phyloP scores from a whole-genome alignment of 2,888 invertebrate genomes.

The Nebria brevicollis region DNA sequence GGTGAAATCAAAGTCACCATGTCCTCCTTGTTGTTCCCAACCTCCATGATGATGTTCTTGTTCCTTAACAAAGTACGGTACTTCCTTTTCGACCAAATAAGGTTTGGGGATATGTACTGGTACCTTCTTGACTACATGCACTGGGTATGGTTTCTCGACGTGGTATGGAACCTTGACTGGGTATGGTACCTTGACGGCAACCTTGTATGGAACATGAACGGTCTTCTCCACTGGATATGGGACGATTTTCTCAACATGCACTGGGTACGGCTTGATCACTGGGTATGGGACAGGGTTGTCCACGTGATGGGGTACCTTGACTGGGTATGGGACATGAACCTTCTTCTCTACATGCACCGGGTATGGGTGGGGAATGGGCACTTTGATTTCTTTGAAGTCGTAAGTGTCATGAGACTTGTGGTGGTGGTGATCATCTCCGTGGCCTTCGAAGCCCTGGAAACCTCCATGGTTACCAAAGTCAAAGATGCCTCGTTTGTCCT shows the following conservation, averaged over 20 bases:
- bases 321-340: slow-evolving; percentile 40
- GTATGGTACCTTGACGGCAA: slow-evolving; percentile 29
- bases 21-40: slow-evolving; percentile 9
- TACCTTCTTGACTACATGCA: slow-evolving; percentile 33
- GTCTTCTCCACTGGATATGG: slow-evolving; percentile 56
- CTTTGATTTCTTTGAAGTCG: slow-evolving; percentile 36
- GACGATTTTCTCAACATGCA: slow-evolving; percentile 58
- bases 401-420: slow-evolving; percentile 23
- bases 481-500: slow-evolving; percentile 50
- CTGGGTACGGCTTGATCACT: slow-evolving; percentile 60
- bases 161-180: slow-evolving; percentile 32
- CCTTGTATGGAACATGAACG: slow-evolving; percentile 56
- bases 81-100: slow-evolving; percentile 52
- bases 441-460: slow-evolving; percentile 46
- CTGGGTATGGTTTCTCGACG: slow-evolving; percentile 40
- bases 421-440: slow-evolving; percentile 41
- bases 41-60: slow-evolving; percentile 37
- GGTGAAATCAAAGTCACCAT: not conserved
- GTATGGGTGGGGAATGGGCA: slow-evolving; percentile 35
- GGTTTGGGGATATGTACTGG: slow-evolving; percentile 25
- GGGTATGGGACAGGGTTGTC: slow-evolving; percentile 50
- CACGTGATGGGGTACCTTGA: slow-evolving; percentile 57
- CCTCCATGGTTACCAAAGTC: slow-evolving; percentile 46
- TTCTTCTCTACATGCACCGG: slow-evolving; percentile 39
- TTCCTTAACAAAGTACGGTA: slow-evolving; percentile 55